These are phyloP conservation scores for Crioceris asparagi DNA, from an alignment of 2,888 invertebrate genomes.

Conservation along the genomic window DNA sequence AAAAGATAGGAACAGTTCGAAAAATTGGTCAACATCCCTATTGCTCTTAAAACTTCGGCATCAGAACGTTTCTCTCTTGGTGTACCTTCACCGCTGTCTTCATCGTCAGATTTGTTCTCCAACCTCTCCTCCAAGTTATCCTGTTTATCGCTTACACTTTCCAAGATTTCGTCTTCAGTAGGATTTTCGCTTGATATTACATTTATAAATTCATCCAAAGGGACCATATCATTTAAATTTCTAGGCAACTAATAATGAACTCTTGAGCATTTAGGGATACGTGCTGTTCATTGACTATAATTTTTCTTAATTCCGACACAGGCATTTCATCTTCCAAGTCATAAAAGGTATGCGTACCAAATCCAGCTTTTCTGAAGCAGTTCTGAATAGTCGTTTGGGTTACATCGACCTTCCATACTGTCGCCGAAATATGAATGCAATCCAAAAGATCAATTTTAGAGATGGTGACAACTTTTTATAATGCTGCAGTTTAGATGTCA, in stretches of 20 bases:
- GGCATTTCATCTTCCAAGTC: conserved; percentile 9
- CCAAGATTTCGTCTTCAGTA: conserved; percentile 8
- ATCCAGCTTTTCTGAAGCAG: conserved; percentile 12
- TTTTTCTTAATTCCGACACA: conserved; percentile 5
- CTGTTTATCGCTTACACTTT: conserved; percentile 7
- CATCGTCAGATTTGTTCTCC: conserved; percentile 5
- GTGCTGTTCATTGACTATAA: conserved; percentile 18
- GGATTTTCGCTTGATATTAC: conserved; percentile 7
- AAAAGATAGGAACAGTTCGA: no score
- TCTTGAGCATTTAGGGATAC: conserved; percentile 3
- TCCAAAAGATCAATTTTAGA: conserved; percentile 9
- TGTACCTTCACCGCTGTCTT: conserved; percentile 7
- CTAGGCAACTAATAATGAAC: conserved; percentile 4
- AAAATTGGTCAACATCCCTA: no score
- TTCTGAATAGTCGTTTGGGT: conserved; percentile 10
- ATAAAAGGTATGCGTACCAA: conserved; percentile 4
- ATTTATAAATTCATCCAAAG: conserved; percentile 8
- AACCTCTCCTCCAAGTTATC: conserved; percentile 1
- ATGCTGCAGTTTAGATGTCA: conserved; percentile 10
- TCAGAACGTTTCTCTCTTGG: conserved; percentile 4
- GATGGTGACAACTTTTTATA: conserved; percentile 10
- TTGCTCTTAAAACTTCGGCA: conserved; percentile 7
- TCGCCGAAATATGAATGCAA: conserved; percentile 4
- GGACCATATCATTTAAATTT: conserved; percentile 7
- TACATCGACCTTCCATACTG: conserved; percentile 10